Evolutionary conservation across 2,113 vertebrate genomes (phyloP).

Genomic region (Melierax canorus): DNA sequence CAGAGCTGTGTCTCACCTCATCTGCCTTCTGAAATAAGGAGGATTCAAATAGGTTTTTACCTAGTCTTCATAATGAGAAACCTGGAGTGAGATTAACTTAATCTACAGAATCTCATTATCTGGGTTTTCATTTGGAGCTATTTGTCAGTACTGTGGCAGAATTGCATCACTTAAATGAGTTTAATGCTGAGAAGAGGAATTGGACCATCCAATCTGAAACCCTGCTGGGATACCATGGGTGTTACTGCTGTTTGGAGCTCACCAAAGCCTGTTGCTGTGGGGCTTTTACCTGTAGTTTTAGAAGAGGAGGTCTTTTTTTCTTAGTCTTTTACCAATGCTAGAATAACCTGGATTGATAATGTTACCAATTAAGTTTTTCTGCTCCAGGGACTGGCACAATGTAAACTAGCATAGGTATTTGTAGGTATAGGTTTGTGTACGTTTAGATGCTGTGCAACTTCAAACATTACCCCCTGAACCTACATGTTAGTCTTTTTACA

Average conservation of each 20-base stretch:
- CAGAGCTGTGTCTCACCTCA: background rate
- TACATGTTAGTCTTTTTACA: background rate
- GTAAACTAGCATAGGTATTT: background rate
- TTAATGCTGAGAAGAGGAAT: background rate
- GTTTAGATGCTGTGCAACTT: background rate
- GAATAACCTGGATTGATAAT: background rate
- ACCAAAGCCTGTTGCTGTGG: background rate
- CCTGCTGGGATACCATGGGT: background rate
- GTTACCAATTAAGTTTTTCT: background rate
- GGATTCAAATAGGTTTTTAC: background rate
- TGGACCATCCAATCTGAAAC: background rate
- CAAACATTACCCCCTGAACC: background rate
- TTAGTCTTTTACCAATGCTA: background rate
- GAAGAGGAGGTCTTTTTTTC: background rate
- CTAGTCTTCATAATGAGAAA: background rate
- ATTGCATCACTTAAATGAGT: background rate
- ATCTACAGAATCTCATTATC: slow-evolving; percentile 30
- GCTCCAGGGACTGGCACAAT: background rate
- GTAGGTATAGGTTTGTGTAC: background rate
- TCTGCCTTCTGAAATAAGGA: background rate
- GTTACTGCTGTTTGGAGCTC: background rate
- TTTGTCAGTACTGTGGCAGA: background rate
- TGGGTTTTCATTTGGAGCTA: background rate
- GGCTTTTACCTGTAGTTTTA: background rate
- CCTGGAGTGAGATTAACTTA: background rate